A percentile compares a stretch with the other conserved stretches of the same genome.
These are phyloP conservation scores for Priocnemis perturbator DNA, from an alignment of 2,888 invertebrate genomes.

Conservation along the genomic window DNA sequence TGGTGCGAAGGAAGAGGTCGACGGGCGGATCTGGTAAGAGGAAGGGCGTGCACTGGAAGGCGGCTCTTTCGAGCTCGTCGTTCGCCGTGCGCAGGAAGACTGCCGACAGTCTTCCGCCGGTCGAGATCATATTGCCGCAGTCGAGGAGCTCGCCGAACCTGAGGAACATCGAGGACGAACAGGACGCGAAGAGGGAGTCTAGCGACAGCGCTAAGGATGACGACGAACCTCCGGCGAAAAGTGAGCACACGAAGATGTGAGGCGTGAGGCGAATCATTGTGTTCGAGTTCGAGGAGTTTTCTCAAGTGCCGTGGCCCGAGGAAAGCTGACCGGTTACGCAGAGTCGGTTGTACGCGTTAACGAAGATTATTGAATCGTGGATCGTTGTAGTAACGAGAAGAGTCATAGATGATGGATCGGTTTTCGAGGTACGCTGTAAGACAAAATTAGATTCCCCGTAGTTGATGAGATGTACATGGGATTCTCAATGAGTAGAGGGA, in stretches of 20 bases:
- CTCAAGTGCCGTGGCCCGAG: not conserved
- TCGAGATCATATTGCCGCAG: slow-evolving; percentile 48
- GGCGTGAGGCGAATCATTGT: not conserved
- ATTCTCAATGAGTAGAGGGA: no score
- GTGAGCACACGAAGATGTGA: slow-evolving; percentile 7
- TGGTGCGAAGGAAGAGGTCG: slow-evolving; percentile 62
- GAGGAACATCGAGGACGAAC: slow-evolving; percentile 20
- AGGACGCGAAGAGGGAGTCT: not conserved
- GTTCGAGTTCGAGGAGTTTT: not conserved
- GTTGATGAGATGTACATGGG: no score
- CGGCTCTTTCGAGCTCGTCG: slow-evolving; percentile 18
- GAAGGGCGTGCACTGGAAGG: slow-evolving; percentile 69
- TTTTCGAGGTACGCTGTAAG: no score
- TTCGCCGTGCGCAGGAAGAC: slow-evolving; percentile 7
- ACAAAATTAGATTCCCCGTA: no score
- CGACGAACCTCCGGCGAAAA: not conserved
- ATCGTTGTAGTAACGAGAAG: no score
- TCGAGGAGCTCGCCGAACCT: slow-evolving; percentile 60
- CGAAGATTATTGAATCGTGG: no score
- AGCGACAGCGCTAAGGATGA: no score
- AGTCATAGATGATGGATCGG: no score
- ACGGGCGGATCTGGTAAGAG: slow-evolving; percentile 60
- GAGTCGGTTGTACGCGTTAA: no score
- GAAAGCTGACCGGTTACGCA: no score
- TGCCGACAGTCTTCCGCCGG: slow-evolving; percentile 42